phyloP scores from a whole-genome alignment of 2,113 vertebrate species.

The Oncorhynchus clarkii region DNA sequence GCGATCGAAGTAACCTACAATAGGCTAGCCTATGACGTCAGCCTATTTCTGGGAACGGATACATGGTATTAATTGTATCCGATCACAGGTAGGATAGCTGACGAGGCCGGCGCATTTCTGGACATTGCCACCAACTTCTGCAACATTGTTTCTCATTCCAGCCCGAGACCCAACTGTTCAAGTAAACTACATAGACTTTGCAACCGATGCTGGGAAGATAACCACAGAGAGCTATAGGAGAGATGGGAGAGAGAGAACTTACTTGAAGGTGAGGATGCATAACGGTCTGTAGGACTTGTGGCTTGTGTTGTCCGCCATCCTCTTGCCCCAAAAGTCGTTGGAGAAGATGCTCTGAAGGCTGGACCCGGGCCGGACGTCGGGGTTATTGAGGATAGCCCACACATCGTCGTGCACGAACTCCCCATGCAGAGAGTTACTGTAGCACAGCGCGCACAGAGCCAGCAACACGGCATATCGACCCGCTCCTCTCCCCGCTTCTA shows the following conservation, averaged over 20 bases:
- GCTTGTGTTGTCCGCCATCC: conserved; percentile 91
- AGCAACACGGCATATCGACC: conserved; percentile 63
- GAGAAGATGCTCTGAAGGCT: conserved; percentile 80
- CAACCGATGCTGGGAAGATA: too few relatives aligned
- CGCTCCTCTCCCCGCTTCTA: conserved; percentile 37
- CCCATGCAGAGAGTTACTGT: conserved; percentile 83
- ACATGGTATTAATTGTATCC: background rate
- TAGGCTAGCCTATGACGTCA: background rate
- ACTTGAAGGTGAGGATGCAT: conserved; percentile 94
- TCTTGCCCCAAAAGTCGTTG: conserved; percentile 97
- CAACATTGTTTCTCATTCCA: too few relatives aligned
- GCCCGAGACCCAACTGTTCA: too few relatives aligned
- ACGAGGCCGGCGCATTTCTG: background rate
- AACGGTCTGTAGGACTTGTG: conserved; percentile 98
- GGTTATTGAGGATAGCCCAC: conserved; percentile 95
- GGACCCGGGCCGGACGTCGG: conserved; percentile 81
- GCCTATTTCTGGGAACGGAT: background rate
- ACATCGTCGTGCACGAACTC: conserved; percentile 98
- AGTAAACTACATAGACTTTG: too few relatives aligned
- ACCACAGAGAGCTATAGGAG: background rate
- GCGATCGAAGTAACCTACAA: background rate
- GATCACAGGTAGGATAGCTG: background rate
- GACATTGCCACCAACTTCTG: too few relatives aligned
- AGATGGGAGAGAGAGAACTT: conserved; percentile 51
- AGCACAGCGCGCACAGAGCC: conserved; percentile 81